Percentiles rank a stretch among this genome's conserved stretches.
Evolutionary conservation across 2,888 invertebrate genomes (phyloP).

Genomic region (Cataglyphis altisquamis): DNA sequence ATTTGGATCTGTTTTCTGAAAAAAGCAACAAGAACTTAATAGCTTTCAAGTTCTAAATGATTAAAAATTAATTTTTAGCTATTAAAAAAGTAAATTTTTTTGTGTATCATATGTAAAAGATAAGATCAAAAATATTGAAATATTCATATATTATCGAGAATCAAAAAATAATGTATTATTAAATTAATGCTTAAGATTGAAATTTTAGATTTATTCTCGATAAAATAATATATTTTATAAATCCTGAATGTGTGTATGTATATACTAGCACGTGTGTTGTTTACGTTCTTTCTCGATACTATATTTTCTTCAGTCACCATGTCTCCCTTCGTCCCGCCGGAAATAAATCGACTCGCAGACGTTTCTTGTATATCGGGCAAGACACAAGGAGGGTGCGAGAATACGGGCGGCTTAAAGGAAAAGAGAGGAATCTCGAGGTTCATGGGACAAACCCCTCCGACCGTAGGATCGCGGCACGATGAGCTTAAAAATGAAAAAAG

Average conservation of each 20-base stretch:
- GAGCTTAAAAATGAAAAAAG: conserved; percentile 62
- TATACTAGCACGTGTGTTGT: background rate
- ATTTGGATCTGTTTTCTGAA: background rate
- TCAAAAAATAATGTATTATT: background rate
- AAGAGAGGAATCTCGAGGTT: conserved; percentile 9
- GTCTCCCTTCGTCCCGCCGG: background rate
- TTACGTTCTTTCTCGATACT: background rate
- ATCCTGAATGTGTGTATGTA: background rate
- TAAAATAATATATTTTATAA: background rate
- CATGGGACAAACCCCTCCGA: conserved; percentile 27
- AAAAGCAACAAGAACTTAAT: background rate
- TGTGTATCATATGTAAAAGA: background rate
- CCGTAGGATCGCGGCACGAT: conserved; percentile 6
- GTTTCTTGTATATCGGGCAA: conserved; percentile 27
- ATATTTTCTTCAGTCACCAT: background rate
- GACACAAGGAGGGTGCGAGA: conserved; percentile 10
- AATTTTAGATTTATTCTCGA: background rate
- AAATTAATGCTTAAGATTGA: background rate
- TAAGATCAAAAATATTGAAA: background rate
- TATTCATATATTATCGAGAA: background rate
- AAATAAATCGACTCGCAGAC: conserved; percentile 46
- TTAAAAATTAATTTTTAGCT: background rate
- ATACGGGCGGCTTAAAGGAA: conserved; percentile 30
- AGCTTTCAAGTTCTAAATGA: background rate
- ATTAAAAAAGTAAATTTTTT: background rate